Conservation (phyloP, 2,797 vertebrate species). For the Crenichthys baileyi region DNA sequence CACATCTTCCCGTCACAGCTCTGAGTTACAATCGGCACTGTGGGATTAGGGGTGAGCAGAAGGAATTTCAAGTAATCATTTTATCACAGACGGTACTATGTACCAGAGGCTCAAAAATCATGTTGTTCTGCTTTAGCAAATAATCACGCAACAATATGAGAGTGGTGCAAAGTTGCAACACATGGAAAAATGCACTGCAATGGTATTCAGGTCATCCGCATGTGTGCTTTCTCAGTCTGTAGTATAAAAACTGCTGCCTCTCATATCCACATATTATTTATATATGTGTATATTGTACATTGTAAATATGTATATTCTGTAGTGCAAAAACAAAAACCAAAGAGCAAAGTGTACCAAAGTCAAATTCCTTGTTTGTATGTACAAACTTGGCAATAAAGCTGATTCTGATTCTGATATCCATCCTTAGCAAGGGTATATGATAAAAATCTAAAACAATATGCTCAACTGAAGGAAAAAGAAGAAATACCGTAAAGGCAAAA, state of each 20-base stretch:
- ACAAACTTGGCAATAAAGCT: too few relatives aligned
- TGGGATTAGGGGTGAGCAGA: constrained; percentile 27
- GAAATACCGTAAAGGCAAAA: background rate
- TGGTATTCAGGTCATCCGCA: constrained; percentile 35
- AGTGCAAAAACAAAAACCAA: too few relatives aligned
- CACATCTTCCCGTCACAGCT: constrained; percentile 34
- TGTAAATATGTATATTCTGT: too few relatives aligned
- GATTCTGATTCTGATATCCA: too few relatives aligned
- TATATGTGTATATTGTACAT: too few relatives aligned
- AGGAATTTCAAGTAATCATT: constrained; percentile 41
- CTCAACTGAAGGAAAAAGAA: background rate
- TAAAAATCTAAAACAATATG: background rate
- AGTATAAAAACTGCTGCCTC: constrained; percentile 12
- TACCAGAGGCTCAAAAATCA: background rate
- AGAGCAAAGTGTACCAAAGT: too few relatives aligned
- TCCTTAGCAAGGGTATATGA: background rate
- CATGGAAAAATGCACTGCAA: constrained; percentile 34
- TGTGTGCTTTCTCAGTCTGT: constrained; percentile 13
- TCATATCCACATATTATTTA: constrained; percentile 18
- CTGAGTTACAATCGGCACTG: constrained; percentile 30
- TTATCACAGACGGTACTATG: constrained; percentile 18
- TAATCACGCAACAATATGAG: constrained; percentile 35
- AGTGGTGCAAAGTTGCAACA: constrained; percentile 36
- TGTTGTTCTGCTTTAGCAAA: background rate
- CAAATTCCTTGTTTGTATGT: too few relatives aligned